Conservation (phyloP, 1,140 invertebrate genomes). For the Diachasma alloeum region DNA sequence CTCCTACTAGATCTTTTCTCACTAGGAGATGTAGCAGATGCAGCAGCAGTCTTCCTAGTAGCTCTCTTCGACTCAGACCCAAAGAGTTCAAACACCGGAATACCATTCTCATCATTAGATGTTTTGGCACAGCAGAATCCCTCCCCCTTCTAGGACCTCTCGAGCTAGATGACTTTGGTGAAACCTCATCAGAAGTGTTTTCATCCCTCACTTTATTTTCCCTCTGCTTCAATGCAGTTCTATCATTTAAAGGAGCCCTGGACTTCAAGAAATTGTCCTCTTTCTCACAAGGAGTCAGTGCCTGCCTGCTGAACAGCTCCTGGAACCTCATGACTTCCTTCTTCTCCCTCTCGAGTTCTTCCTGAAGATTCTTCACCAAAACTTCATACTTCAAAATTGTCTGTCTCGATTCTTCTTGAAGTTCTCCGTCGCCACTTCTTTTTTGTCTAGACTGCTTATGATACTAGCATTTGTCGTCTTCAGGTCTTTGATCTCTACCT, state of each 20-base stretch:
- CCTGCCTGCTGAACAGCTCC: constrained; percentile 35
- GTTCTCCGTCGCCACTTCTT: constrained; percentile 46
- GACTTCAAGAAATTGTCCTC: constrained; percentile 18
- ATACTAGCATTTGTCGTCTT: neutral
- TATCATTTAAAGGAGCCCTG: constrained; percentile 4
- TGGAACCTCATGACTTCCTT: constrained; percentile 44
- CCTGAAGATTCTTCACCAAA: constrained; percentile 42
- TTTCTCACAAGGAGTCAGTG: constrained; percentile 22
- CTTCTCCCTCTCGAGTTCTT: constrained; percentile 44
- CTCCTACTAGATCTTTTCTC: neutral
- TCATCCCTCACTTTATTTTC: constrained; percentile 27
- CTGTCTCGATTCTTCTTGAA: constrained; percentile 50
- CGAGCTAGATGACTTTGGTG: neutral
- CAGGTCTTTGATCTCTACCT: neutral
- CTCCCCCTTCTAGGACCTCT: constrained; percentile 21
- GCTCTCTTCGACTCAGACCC: neutral
- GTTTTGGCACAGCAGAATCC: neutral
- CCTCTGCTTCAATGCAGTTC: neutral
- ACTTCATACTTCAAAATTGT: constrained; percentile 48
- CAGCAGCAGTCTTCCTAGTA: neutral
- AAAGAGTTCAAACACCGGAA: neutral
- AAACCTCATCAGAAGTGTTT: constrained; percentile 43
- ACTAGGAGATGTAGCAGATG: neutral
- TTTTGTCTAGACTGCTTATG: constrained; percentile 6
- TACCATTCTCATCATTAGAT: neutral